These are phyloP conservation scores for Prionailurus viverrinus DNA, from an alignment of 2,113 vertebrate species.

Conservation along the genomic window DNA sequence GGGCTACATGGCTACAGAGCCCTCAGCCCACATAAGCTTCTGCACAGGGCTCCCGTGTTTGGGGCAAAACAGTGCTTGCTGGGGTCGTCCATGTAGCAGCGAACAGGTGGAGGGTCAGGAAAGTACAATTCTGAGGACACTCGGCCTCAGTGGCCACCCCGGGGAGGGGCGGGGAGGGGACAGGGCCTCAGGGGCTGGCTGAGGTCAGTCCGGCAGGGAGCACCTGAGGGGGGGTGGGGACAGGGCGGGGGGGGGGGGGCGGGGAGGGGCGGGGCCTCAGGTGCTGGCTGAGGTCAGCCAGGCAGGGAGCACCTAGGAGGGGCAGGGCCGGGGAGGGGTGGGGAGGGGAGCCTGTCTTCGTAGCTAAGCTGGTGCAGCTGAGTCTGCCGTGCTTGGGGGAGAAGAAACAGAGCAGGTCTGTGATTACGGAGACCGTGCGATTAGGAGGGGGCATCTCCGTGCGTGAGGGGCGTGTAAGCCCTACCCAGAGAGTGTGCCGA, in stretches of 20 bases:
- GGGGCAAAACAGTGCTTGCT: accelerated
- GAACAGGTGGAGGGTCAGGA: accelerated
- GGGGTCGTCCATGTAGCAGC: accelerated
- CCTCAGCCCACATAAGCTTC: background rate
- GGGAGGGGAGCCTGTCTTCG: accelerated
- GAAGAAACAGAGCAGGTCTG: no score
- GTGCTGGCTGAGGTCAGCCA: background rate
- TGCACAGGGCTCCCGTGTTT: background rate
- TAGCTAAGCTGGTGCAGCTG: background rate
- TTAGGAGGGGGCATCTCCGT: accelerated
- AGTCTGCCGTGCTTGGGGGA: accelerated
- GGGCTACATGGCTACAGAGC: background rate
- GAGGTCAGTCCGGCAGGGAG: accelerated
- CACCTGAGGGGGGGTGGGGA: background rate
- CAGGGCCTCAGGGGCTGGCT: background rate
- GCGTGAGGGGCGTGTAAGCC: accelerated
- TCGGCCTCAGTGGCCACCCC: background rate
- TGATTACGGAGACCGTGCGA: background rate
- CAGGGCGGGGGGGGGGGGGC: background rate
- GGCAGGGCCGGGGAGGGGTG: background rate
- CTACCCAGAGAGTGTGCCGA: accelerated
- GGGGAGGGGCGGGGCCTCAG: background rate
- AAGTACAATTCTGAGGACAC: background rate
- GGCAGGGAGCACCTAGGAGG: background rate
- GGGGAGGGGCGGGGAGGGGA: background rate